Conservation (phyloP, 1,140 invertebrate genomes). For the Eriosoma lanigerum region DNA sequence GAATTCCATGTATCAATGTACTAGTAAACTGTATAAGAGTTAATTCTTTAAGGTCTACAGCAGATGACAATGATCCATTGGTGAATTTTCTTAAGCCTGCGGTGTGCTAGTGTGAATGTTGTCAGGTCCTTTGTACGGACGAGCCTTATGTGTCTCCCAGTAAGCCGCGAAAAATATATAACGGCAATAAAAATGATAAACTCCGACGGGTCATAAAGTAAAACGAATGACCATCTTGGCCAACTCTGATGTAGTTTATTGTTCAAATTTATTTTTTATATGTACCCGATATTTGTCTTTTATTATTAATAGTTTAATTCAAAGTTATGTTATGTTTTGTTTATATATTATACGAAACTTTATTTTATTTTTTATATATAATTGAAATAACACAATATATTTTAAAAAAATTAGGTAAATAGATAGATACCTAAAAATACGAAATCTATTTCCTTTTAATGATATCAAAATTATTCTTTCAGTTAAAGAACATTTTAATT, state of each 20-base stretch:
- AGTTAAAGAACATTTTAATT: too few relatives aligned
- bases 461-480: too few relatives aligned
- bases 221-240: conserved; percentile 43
- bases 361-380: too few relatives aligned
- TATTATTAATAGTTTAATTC: background rate
- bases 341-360: too few relatives aligned
- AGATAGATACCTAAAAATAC: too few relatives aligned
- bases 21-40: background rate
- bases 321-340: background rate
- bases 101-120: background rate
- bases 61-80: conserved; percentile 46
- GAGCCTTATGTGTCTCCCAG: background rate
- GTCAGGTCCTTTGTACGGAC: background rate
- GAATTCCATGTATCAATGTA: too few relatives aligned
- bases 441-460: too few relatives aligned
- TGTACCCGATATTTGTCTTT: background rate
- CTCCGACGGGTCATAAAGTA: conserved; percentile 37
- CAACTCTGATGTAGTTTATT: background rate
- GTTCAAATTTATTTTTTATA: conserved; percentile 5
- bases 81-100: conserved; percentile 34
- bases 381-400: too few relatives aligned
- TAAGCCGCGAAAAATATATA: conserved; percentile 44
- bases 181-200: conserved; percentile 52
- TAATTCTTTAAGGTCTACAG: background rate
- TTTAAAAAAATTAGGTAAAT: too few relatives aligned